These are phyloP conservation scores for Sinella curviseta DNA, from an alignment of 1,140 invertebrate species.

Conservation along the genomic window DNA sequence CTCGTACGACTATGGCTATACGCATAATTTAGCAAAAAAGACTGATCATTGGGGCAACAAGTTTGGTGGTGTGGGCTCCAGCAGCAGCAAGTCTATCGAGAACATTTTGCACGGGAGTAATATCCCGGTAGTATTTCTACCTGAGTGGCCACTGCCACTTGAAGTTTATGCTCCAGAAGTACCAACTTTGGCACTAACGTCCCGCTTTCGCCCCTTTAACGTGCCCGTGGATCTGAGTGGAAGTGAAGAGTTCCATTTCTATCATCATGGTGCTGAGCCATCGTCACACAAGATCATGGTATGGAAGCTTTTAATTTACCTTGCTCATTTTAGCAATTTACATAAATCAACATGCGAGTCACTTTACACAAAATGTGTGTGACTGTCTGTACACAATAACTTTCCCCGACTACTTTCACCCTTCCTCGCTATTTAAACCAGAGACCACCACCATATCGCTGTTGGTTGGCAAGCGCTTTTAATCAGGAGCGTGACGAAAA, in stretches of 20 bases:
- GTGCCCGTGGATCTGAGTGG: constrained; percentile 10
- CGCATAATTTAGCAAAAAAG: constrained; percentile 46
- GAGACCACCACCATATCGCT: too few relatives aligned
- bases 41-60: constrained; percentile 36
- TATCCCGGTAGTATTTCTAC: constrained; percentile 44
- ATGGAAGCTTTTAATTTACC: neutral
- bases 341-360: constrained; percentile 11
- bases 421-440: too few relatives aligned
- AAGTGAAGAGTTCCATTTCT: constrained; percentile 14
- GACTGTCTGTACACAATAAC: neutral
- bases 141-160: constrained; percentile 48
- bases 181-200: neutral
- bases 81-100: neutral
- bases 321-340: constrained; percentile 18
- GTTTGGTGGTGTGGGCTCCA: constrained; percentile 8
- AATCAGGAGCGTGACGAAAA: neutral
- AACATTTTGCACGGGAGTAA: neutral
- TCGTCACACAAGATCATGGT: constrained; percentile 23
- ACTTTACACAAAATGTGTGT: neutral
- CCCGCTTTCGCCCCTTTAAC: constrained; percentile 10
- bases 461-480: neutral
- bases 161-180: constrained; percentile 30
- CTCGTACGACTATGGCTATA: constrained; percentile 43
- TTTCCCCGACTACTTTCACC: neutral
- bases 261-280: constrained; percentile 1